Evolutionary conservation across 2,113 vertebrate genomes (phyloP).

Genomic region (Mesocricetus auratus): DNA sequence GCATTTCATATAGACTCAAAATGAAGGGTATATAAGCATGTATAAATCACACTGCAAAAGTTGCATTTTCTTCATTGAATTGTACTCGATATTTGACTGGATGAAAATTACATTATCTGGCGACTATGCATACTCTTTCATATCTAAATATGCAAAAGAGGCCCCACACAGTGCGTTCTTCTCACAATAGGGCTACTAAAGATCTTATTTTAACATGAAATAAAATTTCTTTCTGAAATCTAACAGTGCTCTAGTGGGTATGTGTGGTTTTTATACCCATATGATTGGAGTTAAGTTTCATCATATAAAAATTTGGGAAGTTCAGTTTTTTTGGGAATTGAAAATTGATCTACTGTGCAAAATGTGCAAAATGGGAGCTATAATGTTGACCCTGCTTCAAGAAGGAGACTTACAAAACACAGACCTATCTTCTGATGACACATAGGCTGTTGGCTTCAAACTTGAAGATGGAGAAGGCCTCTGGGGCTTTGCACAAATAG

Average conservation of each 20-base stretch:
- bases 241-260: constrained; percentile 70
- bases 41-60: constrained; percentile 82
- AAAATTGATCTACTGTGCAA: constrained; percentile 73
- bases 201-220: constrained; percentile 78
- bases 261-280: constrained; percentile 72
- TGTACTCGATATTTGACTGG: constrained; percentile 74
- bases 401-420: constrained; percentile 50
- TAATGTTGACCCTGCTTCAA: constrained; percentile 54
- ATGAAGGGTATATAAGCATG: constrained; percentile 82
- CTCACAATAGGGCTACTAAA: constrained; percentile 68
- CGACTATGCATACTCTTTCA: constrained; percentile 67
- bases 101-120: constrained; percentile 83
- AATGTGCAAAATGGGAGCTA: constrained; percentile 57
- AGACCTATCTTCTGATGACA: background rate
- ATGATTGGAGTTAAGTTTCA: constrained; percentile 74
- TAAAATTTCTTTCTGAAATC: constrained; percentile 72
- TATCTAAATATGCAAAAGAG: constrained; percentile 80
- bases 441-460: background rate
- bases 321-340: constrained; percentile 67
- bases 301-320: constrained; percentile 72
- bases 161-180: constrained; percentile 75
- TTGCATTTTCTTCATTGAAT: constrained; percentile 80
- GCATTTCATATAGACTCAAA: constrained; percentile 83
- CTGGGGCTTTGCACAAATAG: background rate
- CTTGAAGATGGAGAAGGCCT: background rate